These are phyloP conservation scores for Pyralis farinalis DNA, from an alignment of 2,888 invertebrate species.

Conservation along the genomic window DNA sequence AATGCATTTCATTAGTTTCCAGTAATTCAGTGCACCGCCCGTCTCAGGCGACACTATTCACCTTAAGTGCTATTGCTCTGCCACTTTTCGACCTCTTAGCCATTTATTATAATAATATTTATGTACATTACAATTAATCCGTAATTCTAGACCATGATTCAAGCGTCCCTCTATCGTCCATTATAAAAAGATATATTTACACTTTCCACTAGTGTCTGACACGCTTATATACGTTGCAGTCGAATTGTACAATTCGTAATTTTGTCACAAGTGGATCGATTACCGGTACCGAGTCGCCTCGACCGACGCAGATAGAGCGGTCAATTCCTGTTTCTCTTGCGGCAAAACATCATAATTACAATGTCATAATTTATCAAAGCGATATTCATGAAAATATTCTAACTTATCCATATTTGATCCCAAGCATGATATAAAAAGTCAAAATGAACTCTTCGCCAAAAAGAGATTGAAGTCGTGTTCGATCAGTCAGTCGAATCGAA, in stretches of 20 bases:
- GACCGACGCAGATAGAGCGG: constrained; percentile 5
- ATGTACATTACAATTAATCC: constrained; percentile 42
- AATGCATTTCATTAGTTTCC: constrained; percentile 5
- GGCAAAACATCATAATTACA: constrained; percentile 9
- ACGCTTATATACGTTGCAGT: constrained; percentile 48
- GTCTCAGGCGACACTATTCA: constrained; percentile 34
- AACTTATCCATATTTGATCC: constrained; percentile 76
- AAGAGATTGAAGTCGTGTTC: constrained; percentile 1
- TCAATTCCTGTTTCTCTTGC: constrained; percentile 12
- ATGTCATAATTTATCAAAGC: constrained; percentile 7
- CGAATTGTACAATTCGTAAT: constrained; percentile 57
- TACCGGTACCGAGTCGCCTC: not conserved
- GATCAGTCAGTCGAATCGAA: constrained; percentile 19
- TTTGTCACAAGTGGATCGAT: constrained; percentile 49
- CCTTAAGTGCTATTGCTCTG: constrained; percentile 39
- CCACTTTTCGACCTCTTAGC: constrained; percentile 26
- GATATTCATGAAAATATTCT: constrained; percentile 38
- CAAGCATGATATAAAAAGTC: constrained; percentile 71
- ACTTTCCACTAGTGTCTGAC: constrained; percentile 47
- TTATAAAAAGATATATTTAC: constrained; percentile 54
- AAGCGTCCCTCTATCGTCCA: constrained; percentile 39
- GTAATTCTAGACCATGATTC: constrained; percentile 42
- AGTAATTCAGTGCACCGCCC: constrained; percentile 32
- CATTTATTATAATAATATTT: constrained; percentile 32
- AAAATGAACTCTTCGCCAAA: constrained; percentile 29